Conservation (phyloP, 1,140 invertebrate genomes). For the Heliconius himera region DNA sequence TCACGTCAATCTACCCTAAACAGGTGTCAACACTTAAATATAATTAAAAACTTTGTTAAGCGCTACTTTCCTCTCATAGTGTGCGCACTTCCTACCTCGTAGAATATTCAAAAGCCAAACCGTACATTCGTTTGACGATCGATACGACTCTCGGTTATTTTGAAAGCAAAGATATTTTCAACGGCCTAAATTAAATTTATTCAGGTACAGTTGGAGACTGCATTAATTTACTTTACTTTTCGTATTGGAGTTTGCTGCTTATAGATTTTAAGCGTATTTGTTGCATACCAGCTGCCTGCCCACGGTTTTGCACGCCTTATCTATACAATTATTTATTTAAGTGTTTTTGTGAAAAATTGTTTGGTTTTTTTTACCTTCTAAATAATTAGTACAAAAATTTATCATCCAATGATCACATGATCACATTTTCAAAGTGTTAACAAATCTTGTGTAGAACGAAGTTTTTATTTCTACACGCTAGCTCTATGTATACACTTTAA, state of each 20-base stretch:
- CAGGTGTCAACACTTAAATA: not conserved
- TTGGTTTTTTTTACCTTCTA: no score
- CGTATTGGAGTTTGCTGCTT: not conserved
- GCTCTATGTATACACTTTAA: no score
- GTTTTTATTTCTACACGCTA: no score
- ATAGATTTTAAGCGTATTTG: not conserved
- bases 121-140: slow-evolving; percentile 38
- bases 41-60: not conserved
- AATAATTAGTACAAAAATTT: no score
- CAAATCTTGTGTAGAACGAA: no score
- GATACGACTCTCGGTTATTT: slow-evolving; percentile 42
- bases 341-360: no score
- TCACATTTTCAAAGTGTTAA: no score
- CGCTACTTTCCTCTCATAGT: slow-evolving; percentile 6
- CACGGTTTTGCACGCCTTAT: no score
- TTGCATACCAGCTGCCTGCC: no score
- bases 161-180: slow-evolving; percentile 41
- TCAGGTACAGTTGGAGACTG: slow-evolving; percentile 29
- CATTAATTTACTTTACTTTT: slow-evolving; percentile 31
- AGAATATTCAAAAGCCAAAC: slow-evolving; percentile 40
- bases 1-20: not conserved
- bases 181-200: slow-evolving; percentile 37
- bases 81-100: slow-evolving; percentile 20
- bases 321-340: no score
- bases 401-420: no score